Percentiles rank a stretch among this genome's conserved stretches.
phyloP scores from a whole-genome alignment of 2,113 vertebrate genomes.

The Carassius auratus region DNA sequence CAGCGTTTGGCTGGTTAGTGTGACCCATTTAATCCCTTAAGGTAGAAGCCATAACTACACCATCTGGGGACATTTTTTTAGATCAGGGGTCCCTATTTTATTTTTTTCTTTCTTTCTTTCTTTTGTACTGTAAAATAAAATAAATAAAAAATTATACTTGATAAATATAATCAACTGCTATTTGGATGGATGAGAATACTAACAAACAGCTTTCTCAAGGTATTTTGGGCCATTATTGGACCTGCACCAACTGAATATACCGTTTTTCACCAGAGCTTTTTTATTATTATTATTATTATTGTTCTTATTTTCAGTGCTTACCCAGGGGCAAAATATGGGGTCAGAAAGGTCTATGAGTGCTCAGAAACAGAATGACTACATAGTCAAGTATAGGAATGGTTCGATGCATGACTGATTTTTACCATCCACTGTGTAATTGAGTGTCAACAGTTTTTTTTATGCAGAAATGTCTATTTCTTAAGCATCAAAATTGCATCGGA shows the following conservation, averaged over 20 bases:
- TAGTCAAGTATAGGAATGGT: neutral
- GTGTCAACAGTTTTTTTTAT: neutral
- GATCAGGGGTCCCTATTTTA: neutral
- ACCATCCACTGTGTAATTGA: neutral
- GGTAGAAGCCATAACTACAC: neutral
- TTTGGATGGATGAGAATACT: neutral
- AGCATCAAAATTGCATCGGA: neutral
- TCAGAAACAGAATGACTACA: neutral
- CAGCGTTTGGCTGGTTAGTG: neutral
- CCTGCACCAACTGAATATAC: neutral
- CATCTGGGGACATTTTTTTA: too few species aligned
- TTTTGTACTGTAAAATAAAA: too few species aligned
- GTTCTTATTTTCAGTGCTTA: neutral
- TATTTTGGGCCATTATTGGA: neutral
- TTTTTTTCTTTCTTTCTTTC: too few species aligned
- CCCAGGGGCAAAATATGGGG: neutral
- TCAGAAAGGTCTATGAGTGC: slow-evolving; percentile 10
- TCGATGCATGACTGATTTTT: neutral
- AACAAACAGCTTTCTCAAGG: neutral
- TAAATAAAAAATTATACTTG: too few species aligned
- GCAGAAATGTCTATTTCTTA: neutral
- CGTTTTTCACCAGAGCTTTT: neutral
- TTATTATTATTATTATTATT: too few species aligned
- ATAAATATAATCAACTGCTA: neutral
- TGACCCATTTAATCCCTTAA: neutral